Evolutionary conservation across 2,113 vertebrate species (phyloP).

Genomic region (Macquaria australasica): DNA sequence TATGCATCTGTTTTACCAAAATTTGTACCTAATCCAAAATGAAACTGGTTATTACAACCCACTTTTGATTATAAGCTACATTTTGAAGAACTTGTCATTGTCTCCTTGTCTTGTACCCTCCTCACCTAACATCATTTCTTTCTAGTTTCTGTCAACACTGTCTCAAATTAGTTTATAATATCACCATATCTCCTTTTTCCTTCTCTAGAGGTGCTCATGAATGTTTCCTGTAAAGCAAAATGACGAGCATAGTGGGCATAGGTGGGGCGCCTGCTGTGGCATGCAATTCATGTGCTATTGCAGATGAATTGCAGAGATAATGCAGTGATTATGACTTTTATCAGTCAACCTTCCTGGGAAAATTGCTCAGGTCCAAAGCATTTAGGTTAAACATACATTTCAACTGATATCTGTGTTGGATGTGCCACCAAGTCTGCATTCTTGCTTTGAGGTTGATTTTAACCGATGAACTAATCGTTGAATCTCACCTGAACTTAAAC

Average conservation of each 20-base stretch:
- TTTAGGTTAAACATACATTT: background rate
- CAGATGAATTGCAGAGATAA: background rate
- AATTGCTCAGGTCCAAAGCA: background rate
- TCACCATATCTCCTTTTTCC: background rate
- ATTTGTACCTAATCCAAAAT: background rate
- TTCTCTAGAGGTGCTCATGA: background rate
- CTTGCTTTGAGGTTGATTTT: background rate
- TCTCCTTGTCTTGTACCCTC: background rate
- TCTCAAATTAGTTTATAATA: background rate
- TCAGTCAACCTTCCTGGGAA: background rate
- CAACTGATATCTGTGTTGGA: background rate
- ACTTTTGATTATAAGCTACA: background rate
- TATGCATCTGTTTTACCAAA: background rate
- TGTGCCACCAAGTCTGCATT: background rate
- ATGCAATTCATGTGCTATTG: background rate
- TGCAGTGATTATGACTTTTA: background rate
- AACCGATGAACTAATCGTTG: background rate
- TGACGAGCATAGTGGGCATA: background rate
- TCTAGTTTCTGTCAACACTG: background rate
- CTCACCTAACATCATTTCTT: background rate
- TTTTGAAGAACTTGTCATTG: background rate
- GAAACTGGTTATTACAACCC: background rate
- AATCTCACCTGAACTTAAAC: background rate
- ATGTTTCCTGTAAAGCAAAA: slow-evolving; percentile 29
- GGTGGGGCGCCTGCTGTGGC: background rate